These are phyloP conservation scores for Dermochelys coriacea DNA, from an alignment of 2,797 vertebrate species.

Conservation along the genomic window DNA sequence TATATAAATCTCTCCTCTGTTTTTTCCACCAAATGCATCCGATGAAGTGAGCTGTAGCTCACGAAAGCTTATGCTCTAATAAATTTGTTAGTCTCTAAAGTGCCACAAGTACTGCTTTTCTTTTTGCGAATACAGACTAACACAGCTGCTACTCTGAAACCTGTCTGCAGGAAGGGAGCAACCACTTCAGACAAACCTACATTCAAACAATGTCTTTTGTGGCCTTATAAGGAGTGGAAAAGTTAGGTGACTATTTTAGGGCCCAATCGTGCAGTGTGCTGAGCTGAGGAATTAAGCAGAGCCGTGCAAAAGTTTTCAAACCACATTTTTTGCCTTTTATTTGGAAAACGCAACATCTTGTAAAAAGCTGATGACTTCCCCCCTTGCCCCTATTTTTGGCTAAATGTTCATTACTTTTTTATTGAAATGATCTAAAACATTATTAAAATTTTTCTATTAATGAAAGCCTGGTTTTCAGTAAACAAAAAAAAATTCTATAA, in stretches of 20 bases:
- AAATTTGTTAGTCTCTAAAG: too few species aligned
- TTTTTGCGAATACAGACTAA: too few species aligned
- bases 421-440: not conserved
- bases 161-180: not conserved
- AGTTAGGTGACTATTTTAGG: not conserved
- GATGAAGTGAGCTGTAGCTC: too few species aligned
- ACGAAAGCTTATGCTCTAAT: too few species aligned
- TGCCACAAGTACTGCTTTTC: too few species aligned
- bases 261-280: accelerated
- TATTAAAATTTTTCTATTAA: not conserved
- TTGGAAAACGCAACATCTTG: not conserved
- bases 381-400: too few species aligned
- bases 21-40: too few species aligned
- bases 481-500: not conserved
- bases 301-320: not conserved
- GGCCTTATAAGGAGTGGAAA: not conserved
- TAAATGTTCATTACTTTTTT: not conserved
- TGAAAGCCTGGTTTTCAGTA: not conserved
- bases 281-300: not conserved
- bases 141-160: too few species aligned
- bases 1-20: too few species aligned
- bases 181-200: not conserved
- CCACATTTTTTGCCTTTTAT: not conserved
- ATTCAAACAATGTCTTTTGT: not conserved
- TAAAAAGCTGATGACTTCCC: too few species aligned